Conservation (phyloP, 2,113 vertebrate species). For the Perca schrenkii region DNA sequence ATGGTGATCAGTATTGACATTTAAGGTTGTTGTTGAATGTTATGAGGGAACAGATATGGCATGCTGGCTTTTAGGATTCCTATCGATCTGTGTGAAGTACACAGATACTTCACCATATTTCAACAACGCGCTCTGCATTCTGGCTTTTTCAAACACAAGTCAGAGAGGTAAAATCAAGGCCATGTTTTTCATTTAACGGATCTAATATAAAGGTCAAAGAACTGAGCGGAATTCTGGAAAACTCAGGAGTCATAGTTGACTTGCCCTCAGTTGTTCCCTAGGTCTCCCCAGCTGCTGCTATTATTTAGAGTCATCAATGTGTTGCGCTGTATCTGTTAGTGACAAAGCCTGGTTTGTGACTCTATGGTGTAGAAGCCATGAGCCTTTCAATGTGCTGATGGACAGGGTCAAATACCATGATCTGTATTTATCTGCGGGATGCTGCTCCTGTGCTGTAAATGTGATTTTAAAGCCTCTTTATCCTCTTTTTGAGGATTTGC, state of each 20-base stretch:
- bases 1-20: constrained; percentile 77
- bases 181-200: constrained; percentile 29
- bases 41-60: constrained; percentile 54
- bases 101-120: constrained; percentile 27
- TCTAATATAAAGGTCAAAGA: constrained; percentile 51
- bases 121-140: constrained; percentile 4
- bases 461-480: constrained; percentile 83
- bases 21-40: constrained; percentile 68
- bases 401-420: constrained; percentile 83
- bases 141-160: constrained; percentile 3
- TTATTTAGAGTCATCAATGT: constrained; percentile 60
- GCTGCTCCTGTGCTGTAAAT: constrained; percentile 81
- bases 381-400: constrained; percentile 72
- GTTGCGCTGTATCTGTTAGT: constrained; percentile 63
- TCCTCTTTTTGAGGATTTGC: constrained; percentile 83
- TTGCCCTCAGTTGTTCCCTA: constrained; percentile 37
- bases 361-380: constrained; percentile 45
- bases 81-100: constrained; percentile 48
- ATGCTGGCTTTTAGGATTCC: constrained; percentile 46
- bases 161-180: constrained; percentile 20
- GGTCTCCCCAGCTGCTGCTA: constrained; percentile 8
- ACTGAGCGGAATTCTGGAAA: constrained; percentile 23
- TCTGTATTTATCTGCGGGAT: constrained; percentile 82
- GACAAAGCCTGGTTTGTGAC: constrained; percentile 65
- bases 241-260: constrained; percentile 47